Conservation (phyloP, 2,797 vertebrate species). For the Crocidura indochinensis region DNA sequence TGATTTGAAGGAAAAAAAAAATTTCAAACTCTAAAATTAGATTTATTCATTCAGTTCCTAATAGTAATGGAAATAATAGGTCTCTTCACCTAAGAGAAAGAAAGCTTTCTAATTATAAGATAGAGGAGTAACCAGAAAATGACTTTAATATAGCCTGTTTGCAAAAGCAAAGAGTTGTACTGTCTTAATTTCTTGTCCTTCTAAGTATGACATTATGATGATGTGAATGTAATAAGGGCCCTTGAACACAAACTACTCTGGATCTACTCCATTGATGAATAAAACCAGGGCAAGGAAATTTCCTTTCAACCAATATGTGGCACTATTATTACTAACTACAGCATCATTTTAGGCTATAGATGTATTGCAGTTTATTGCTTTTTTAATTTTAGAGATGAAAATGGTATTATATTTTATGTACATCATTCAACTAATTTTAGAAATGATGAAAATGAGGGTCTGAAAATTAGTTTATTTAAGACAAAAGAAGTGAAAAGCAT, state of each 20-base stretch:
- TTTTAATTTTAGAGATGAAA: slow-evolving; percentile 49
- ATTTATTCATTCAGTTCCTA: background rate
- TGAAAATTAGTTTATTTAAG: slow-evolving; percentile 59
- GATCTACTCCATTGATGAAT: background rate
- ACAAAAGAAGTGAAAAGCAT: too few species aligned
- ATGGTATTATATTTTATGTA: background rate
- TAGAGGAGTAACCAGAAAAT: background rate
- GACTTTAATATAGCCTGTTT: background rate
- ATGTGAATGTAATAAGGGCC: background rate
- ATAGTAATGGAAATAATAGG: background rate
- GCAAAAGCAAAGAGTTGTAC: background rate
- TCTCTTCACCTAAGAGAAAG: background rate
- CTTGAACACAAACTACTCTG: background rate
- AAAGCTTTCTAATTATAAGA: background rate
- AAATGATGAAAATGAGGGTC: slow-evolving; percentile 60
- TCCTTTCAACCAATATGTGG: background rate
- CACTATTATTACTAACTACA: background rate
- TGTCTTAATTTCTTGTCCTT: background rate
- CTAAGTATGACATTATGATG: background rate
- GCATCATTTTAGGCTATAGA: slow-evolving; percentile 26
- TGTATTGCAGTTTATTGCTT: slow-evolving; percentile 33
- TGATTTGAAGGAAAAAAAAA: background rate
- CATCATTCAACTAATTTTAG: slow-evolving; percentile 1
- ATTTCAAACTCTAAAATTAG: background rate
- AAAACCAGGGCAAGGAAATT: slow-evolving; percentile 2